Evolutionary conservation across 2,888 invertebrate genomes (phyloP).

Genomic region (Halocaridina rubra): DNA sequence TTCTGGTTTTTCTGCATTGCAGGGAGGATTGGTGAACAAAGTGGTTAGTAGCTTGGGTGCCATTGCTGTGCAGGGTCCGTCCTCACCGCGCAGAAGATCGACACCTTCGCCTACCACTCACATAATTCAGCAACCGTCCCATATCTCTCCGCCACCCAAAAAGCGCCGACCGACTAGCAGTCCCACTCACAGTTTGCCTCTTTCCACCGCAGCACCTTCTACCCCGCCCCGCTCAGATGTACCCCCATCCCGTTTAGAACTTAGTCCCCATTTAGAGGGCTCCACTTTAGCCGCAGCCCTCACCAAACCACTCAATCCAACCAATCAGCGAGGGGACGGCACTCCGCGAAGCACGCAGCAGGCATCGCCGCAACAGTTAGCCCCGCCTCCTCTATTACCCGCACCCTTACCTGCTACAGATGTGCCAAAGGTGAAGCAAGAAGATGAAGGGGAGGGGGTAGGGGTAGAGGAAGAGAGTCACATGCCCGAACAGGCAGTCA

Average conservation of each 20-base stretch:
- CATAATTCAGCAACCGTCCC: constrained; percentile 52
- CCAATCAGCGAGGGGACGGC: constrained; percentile 25
- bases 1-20: not conserved
- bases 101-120: constrained; percentile 57
- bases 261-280: constrained; percentile 54
- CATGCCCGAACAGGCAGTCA: constrained; percentile 60
- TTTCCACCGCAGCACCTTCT: constrained; percentile 59
- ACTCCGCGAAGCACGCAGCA: constrained; percentile 26
- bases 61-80: constrained; percentile 50
- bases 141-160: constrained; percentile 63
- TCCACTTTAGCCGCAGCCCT: constrained; percentile 63
- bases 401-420: constrained; percentile 50
- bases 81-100: constrained; percentile 57
- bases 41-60: constrained; percentile 49
- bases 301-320: constrained; percentile 54
- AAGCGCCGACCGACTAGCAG: constrained; percentile 60
- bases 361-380: constrained; percentile 41
- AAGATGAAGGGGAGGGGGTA: constrained; percentile 41
- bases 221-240: constrained; percentile 60
- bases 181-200: constrained; percentile 45
- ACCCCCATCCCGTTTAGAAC: constrained; percentile 39
- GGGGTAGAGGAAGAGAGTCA: constrained; percentile 44
- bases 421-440: constrained; percentile 58
- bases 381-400: constrained; percentile 47
- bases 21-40: constrained; percentile 52